These are phyloP conservation scores for Peromyscus attwateri DNA, from an alignment of 2,797 vertebrate species.

Conservation along the genomic window DNA sequence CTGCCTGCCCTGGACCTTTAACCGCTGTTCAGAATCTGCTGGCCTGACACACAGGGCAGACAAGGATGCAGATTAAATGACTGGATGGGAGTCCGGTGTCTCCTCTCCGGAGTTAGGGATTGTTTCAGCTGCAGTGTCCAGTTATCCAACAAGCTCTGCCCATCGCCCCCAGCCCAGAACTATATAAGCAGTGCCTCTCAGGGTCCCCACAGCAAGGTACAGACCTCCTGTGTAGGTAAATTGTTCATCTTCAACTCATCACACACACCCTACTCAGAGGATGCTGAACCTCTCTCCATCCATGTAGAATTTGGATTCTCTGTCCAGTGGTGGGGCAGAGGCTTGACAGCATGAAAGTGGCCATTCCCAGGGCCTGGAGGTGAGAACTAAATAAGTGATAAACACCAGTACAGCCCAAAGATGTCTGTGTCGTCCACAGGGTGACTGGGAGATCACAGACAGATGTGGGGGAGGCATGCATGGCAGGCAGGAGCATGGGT, in stretches of 20 bases:
- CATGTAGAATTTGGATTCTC: background rate
- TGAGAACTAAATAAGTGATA: background rate
- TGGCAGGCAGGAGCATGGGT: background rate
- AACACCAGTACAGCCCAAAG: background rate
- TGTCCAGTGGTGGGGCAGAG: background rate
- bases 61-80: background rate
- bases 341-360: background rate
- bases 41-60: constrained; percentile 15
- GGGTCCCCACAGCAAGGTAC: background rate
- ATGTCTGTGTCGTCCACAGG: background rate
- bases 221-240: background rate
- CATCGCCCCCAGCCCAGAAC: background rate
- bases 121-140: constrained; percentile 54
- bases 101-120: background rate
- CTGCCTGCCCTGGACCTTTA: background rate
- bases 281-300: background rate
- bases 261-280: background rate
- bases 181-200: background rate
- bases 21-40: background rate
- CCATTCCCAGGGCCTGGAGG: background rate
- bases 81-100: constrained; percentile 52
- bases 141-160: constrained; percentile 61
- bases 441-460: background rate
- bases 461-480: background rate
- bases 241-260: background rate